Evolutionary conservation across 2,113 vertebrate genomes (phyloP), one percentile per base, ranked within the genome.

Genomic region (Neogale vison): DNA sequence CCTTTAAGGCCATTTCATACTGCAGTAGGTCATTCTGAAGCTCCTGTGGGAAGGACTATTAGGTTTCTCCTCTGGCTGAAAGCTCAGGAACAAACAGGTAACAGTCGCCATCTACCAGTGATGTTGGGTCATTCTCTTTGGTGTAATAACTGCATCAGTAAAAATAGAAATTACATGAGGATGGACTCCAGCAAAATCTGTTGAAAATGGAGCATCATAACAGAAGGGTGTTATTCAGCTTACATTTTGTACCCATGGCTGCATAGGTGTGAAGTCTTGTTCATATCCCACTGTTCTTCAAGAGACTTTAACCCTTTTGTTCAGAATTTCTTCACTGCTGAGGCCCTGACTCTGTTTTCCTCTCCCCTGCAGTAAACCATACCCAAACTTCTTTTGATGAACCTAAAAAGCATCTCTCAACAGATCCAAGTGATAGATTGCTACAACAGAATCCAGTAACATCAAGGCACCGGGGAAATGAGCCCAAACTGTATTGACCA

Each of bases 321-420:
- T 83, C 23, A 74, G 47, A 69, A 17, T 36, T 79, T 69, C 39
- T 81, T 88, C 45, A 72, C 13, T 80, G 74, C 86, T 65, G 42
- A 91, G 21, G 34, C 80, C n/a, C 82, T 80, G 13, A 20, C 8
- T 76, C 80, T 88, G 47, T 88, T 93, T 96, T 77, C 61, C 34
- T 77, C 67, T 90, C 67, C 26, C 31, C 85, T 52, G 34, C 90
- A n/a, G 88, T 82, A 77, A 88, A 82, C 23, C 17, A 24, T 31
- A 61, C 18, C 52, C 31, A 21, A 17, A 13, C 67, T 91, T 79
- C 87, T 72, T 97, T 92, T 95, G 67, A 74, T 80, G 57, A 93
- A 61, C 18, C 26, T 47, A 4, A 45, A 65, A 82, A 93, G 12
- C 29, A 65, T 67, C 57, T 88, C 47, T 29, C 86, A 74, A 88